phyloP scores from a whole-genome alignment of 1,140 invertebrate species.

The Drosophila pandora region DNA sequence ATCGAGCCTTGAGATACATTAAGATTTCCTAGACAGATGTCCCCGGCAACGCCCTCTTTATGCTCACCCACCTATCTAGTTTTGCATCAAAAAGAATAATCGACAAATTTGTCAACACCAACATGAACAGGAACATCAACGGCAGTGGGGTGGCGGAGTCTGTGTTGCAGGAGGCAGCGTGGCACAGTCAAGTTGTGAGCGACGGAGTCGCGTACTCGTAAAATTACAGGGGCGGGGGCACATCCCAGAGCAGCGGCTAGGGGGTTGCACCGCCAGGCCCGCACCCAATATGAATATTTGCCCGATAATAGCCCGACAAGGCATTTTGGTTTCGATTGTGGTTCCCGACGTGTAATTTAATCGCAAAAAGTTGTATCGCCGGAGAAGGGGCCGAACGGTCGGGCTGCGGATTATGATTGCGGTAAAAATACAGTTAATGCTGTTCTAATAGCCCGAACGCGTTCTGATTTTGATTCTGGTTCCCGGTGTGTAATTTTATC shows the following conservation, averaged over 20 bases:
- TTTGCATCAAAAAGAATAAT: conserved; percentile 63
- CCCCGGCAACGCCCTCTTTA: conserved; percentile 29
- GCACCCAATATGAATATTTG: conserved; percentile 66
- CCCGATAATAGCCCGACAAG: conserved; percentile 57
- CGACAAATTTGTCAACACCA: conserved; percentile 67
- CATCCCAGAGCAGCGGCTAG: background rate
- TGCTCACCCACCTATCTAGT: conserved; percentile 5
- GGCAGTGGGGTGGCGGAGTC: background rate
- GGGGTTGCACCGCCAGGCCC: conserved; percentile 25
- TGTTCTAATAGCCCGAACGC: too few species aligned
- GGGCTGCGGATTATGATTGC: conserved; percentile 19
- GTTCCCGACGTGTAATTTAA: conserved; percentile 64
- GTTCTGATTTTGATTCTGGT: too few species aligned
- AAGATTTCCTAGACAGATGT: conserved; percentile 50
- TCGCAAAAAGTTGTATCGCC: conserved; percentile 61
- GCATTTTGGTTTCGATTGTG: background rate
- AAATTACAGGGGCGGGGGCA: conserved; percentile 55
- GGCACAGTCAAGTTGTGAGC: conserved; percentile 75
- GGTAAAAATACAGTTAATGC: conserved; percentile 1
- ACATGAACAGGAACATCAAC: conserved; percentile 15
- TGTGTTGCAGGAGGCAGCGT: conserved; percentile 20
- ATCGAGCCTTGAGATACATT: conserved; percentile 24
- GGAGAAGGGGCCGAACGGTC: conserved; percentile 3
- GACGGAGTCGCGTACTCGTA: conserved; percentile 50
- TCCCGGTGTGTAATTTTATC: too few species aligned